phyloP scores from a whole-genome alignment of 2,113 vertebrate genomes.

The Kryptolebias marmoratus region DNA sequence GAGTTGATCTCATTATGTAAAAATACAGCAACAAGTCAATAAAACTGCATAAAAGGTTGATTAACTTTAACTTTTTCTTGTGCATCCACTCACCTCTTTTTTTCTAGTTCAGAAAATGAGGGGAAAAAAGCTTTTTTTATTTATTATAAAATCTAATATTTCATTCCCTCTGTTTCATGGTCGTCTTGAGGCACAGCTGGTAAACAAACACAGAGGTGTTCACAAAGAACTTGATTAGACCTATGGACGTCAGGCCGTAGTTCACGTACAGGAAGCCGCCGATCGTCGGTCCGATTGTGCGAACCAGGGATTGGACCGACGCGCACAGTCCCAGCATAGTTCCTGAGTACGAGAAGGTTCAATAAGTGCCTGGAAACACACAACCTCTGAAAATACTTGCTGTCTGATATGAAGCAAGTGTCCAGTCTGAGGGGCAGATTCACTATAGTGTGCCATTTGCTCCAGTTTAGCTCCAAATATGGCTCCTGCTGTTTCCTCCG shows the following conservation, averaged over 20 bases:
- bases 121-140: not conserved
- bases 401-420: too few relatives aligned
- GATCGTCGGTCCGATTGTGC: constrained; percentile 87
- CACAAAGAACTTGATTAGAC: constrained; percentile 83
- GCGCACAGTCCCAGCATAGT: constrained; percentile 93
- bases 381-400: not conserved
- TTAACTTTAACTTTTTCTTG: not conserved
- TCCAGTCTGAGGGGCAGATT: too few relatives aligned
- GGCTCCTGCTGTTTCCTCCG: too few relatives aligned
- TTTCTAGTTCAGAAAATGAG: not conserved
- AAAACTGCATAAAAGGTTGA: not conserved
- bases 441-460: too few relatives aligned
- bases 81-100: not conserved
- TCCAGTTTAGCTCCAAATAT: too few relatives aligned
- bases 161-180: constrained; percentile 34
- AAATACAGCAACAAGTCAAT: not conserved
- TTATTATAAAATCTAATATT: not conserved
- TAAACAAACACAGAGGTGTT: constrained; percentile 80
- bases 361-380: not conserved
- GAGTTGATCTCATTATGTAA: not conserved
- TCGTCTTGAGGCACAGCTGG: constrained; percentile 72
- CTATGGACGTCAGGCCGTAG: constrained; percentile 87
- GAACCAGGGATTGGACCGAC: constrained; percentile 85
- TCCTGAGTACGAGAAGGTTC: constrained; percentile 74
- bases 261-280: constrained; percentile 87